Conservation (phyloP, 2,797 vertebrate genomes). For the Lepus oiostolus region DNA sequence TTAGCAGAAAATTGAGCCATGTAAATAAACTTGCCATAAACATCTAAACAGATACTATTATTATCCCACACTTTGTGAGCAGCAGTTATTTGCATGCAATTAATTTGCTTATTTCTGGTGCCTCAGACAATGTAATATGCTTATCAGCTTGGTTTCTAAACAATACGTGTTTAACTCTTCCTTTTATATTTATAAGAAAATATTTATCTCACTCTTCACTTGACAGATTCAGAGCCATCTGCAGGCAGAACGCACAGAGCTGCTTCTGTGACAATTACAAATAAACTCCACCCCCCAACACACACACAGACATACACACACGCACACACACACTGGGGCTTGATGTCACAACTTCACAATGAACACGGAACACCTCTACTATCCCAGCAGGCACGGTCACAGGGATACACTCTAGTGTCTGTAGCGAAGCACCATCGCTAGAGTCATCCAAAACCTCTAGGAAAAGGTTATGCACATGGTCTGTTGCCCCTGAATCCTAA, state of each 20-base stretch:
- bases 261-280: neutral
- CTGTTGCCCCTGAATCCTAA: neutral
- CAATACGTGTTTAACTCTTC: conserved; percentile 81
- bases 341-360: neutral
- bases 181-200: conserved; percentile 82
- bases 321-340: neutral
- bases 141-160: conserved; percentile 82
- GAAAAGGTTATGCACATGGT: neutral
- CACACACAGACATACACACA: too few relatives aligned
- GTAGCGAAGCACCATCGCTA: neutral
- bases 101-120: conserved; percentile 82
- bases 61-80: conserved; percentile 76
- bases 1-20: conserved; percentile 75
- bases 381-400: neutral
- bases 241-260: conserved; percentile 48
- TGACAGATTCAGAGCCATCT: conserved; percentile 78
- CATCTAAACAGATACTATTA: conserved; percentile 84
- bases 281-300: neutral
- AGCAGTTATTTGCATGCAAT: conserved; percentile 85
- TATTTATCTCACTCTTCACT: conserved; percentile 80
- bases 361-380: neutral
- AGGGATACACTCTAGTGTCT: neutral
- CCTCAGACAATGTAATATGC: conserved; percentile 83
- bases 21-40: conserved; percentile 83
- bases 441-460: neutral